phyloP scores from a whole-genome alignment of 2,888 invertebrate species.

The Arrhopalites spinosus region DNA sequence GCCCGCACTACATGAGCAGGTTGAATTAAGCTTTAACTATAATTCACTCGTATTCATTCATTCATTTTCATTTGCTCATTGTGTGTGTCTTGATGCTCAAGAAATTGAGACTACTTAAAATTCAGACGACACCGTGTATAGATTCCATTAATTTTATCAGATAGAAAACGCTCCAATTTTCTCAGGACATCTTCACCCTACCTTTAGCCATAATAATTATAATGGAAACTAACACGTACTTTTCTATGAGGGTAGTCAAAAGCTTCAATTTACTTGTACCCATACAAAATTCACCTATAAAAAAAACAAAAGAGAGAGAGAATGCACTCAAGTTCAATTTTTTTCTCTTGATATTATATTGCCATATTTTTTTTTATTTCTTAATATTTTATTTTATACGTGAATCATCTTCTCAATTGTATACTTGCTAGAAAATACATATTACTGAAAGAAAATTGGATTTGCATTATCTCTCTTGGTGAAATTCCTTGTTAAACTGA shows the following conservation, averaged over 20 bases:
- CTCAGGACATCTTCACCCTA: constrained; percentile 38
- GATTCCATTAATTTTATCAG: constrained; percentile 20
- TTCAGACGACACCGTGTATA: not conserved
- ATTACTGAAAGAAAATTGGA: too few relatives aligned
- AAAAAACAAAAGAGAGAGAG: too few relatives aligned
- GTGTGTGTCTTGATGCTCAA: not conserved
- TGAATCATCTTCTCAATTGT: too few relatives aligned
- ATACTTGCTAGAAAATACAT: too few relatives aligned
- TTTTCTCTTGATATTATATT: constrained; percentile 3
- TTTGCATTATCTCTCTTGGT: not conserved
- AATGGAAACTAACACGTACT: constrained; percentile 28
- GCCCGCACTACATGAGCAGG: too few relatives aligned
- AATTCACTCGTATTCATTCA: too few relatives aligned
- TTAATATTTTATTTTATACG: constrained; percentile 8
- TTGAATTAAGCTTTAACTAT: too few relatives aligned
- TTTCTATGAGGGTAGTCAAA: constrained; percentile 14
- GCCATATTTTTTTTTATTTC: constrained; percentile 14
- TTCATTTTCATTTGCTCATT: not conserved
- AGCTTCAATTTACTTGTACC: not conserved
- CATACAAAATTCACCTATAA: not conserved
- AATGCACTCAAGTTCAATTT: too few relatives aligned
- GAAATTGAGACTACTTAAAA: constrained; percentile 4
- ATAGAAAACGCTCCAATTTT: constrained; percentile 27
- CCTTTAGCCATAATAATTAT: constrained; percentile 39
- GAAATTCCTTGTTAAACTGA: not conserved